phyloP scores from a whole-genome alignment of 2,797 vertebrate genomes.

The Acanthurus leucopareius region DNA sequence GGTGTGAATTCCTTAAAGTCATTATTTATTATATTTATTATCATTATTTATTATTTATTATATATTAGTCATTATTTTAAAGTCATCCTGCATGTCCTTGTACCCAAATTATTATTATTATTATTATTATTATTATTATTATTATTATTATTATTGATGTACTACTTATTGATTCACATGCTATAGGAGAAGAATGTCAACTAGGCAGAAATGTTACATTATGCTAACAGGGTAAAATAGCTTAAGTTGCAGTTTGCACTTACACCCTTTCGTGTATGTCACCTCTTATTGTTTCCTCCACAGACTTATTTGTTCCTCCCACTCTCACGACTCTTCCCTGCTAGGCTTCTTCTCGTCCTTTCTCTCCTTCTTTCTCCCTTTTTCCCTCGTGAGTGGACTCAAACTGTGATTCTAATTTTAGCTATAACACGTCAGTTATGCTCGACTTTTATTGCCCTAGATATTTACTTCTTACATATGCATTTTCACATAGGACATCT shows the following conservation, averaged over 20 bases:
- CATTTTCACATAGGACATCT: slow-evolving; percentile 41
- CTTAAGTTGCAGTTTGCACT: slow-evolving; percentile 41
- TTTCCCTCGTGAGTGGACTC: slow-evolving; percentile 33
- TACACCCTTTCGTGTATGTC: slow-evolving; percentile 9
- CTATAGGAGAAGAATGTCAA: neutral
- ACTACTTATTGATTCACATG: no score
- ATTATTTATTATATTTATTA: no score
- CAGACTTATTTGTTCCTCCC: slow-evolving; percentile 10
- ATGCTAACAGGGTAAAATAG: slow-evolving; percentile 36
- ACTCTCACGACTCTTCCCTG: slow-evolving; percentile 24
- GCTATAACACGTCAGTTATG: slow-evolving; percentile 57
- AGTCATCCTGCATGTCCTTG: no score
- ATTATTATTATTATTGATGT: no score
- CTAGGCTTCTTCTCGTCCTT: slow-evolving; percentile 6
- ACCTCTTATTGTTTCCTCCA: slow-evolving; percentile 39
- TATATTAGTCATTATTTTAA: neutral
- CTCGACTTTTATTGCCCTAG: slow-evolving; percentile 63
- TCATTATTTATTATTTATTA: no score
- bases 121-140: no score
- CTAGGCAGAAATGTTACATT: slow-evolving; percentile 16
- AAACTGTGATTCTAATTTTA: slow-evolving; percentile 70
- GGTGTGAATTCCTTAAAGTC: no score
- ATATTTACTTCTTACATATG: slow-evolving; percentile 63
- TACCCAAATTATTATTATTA: no score
- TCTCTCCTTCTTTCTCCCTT: slow-evolving; percentile 8